phyloP scores from a whole-genome alignment of 2,888 invertebrate genomes.

The Lottia scabra region DNA sequence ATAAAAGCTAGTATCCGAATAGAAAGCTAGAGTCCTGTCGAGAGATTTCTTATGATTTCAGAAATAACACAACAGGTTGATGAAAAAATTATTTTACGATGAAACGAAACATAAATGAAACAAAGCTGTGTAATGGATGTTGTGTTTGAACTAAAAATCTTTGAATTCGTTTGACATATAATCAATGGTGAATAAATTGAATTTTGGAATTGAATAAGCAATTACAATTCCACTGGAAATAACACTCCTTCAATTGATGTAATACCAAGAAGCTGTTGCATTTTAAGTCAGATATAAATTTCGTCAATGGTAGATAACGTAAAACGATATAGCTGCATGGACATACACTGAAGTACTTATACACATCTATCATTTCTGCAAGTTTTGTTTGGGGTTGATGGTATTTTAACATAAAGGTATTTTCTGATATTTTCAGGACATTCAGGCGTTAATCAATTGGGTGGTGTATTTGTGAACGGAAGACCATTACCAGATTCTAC shows the following conservation, averaged over 20 bases:
- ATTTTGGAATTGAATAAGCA: background rate
- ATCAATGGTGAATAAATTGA: background rate
- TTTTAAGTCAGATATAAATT: too few species aligned
- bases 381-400: background rate
- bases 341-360: too few species aligned
- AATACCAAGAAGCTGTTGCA: too few species aligned
- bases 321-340: too few species aligned
- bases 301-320: too few species aligned
- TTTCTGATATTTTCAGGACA: conserved; percentile 77
- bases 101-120: background rate
- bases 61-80: background rate
- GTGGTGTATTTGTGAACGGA: conserved; percentile 97
- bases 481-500: conserved; percentile 95
- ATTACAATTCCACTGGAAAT: too few species aligned
- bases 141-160: background rate
- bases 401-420: background rate
- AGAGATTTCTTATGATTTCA: background rate
- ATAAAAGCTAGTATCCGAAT: too few species aligned
- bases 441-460: conserved; percentile 96
- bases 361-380: too few species aligned
- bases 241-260: too few species aligned
- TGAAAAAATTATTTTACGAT: background rate
- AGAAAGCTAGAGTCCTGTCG: too few species aligned
- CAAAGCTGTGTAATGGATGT: background rate
- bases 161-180: background rate